Evolutionary conservation across 2,888 invertebrate species (phyloP), one percentile per base, ranked within the genome.

Genomic region (Pachycephus smyrnensis): DNA sequence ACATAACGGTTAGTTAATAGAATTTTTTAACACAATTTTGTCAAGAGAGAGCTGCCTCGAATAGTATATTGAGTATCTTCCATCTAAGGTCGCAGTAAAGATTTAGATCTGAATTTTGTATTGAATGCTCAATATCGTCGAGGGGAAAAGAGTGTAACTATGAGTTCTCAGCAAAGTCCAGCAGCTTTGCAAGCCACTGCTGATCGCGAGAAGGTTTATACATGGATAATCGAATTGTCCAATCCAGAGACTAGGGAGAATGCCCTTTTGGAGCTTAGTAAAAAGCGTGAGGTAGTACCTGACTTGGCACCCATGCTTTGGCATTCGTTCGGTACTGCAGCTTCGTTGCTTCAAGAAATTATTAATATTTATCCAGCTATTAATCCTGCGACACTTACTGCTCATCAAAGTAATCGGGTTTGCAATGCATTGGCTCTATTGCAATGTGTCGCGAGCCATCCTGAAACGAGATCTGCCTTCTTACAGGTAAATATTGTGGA

Each of bases 391-490:
- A 98, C 98, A 32, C 93, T 99, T 79, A 98, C 98, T 35, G 98
- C 99, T 55, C 98, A 98, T 91, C 99, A 99, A 92, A 99, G 99
- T 81, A 99, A 99, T 92, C 93, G 99, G 82, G 99, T 99, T 1
- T 99, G 99, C 92, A 99, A 99, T 93, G 99, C 99, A 3, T 92
- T 99, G 77, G 99, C 99, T 1, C 93, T 99, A 81, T 94, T 99
- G 89, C 99, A 99, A 92, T 99, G 99, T 92, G 98, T 99, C 23
- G 99, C 99, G 1, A 99, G 99, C n/a, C 99, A 99, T 92, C 98
- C 98, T 1, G 99, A 99, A 91, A 99, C 99, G 0, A 94, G 99
- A 86, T 98, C 98, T 73, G 97, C 97, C 80, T 99, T 99, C 92
- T 94, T 98, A 81, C 95, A 97, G 85, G 91, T 91, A 78, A 73